Evolutionary conservation across 2,113 vertebrate genomes (phyloP).

Genomic region (Bettongia penicillata): DNA sequence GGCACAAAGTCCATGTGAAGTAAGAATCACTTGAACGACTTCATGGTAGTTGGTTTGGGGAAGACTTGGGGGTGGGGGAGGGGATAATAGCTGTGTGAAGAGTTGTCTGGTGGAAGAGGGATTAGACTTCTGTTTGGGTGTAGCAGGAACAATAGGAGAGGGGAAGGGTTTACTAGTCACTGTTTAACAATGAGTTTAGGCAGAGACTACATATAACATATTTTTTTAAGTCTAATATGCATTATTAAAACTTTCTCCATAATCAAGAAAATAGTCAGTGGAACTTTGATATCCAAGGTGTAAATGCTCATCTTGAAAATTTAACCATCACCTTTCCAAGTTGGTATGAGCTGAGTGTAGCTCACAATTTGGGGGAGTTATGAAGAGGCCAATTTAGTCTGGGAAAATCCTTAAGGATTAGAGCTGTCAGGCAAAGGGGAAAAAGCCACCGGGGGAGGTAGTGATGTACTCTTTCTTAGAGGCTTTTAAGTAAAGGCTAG

Average conservation of each 20-base stretch:
- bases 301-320: neutral
- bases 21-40: neutral
- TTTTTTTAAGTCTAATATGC: neutral
- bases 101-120: neutral
- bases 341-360: neutral
- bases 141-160: neutral
- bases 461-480: neutral
- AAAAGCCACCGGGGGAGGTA: neutral
- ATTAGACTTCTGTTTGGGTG: neutral
- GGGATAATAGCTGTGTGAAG: neutral
- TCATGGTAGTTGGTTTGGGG: neutral
- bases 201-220: neutral
- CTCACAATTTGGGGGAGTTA: neutral
- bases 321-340: neutral
- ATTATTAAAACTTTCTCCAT: neutral
- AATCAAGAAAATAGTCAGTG: neutral
- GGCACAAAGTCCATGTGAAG: neutral
- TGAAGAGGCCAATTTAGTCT: neutral
- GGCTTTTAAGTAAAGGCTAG: neutral
- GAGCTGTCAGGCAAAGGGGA: neutral
- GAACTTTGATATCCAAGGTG: neutral
- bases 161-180: neutral
- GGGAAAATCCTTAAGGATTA: neutral
- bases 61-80: neutral
- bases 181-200: neutral